Percentiles rank a stretch among this genome's conserved stretches.
phyloP scores from a whole-genome alignment of 2,888 invertebrate species.

The Limenitis arthemis region DNA sequence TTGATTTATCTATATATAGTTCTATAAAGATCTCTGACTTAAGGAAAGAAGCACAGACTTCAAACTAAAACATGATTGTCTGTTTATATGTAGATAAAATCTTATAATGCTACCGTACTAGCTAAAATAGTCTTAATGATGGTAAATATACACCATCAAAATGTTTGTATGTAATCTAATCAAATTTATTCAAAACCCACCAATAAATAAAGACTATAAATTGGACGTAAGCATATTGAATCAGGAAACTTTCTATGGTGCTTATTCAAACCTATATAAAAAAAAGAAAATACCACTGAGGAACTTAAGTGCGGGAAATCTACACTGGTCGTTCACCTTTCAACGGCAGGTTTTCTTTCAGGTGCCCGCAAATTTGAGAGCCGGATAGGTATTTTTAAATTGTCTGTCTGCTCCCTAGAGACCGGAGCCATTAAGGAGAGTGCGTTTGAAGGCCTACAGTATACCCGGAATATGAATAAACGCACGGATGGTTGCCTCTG shows the following conservation, averaged over 20 bases:
- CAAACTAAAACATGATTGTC: too few species aligned
- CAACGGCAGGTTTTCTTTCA: slow-evolving; percentile 28
- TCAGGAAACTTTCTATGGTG: slow-evolving; percentile 1
- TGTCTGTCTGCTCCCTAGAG: slow-evolving; percentile 32
- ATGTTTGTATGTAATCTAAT: too few species aligned
- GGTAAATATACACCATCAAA: too few species aligned
- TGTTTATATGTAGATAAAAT: too few species aligned
- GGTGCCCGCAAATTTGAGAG: slow-evolving; percentile 28
- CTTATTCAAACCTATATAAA: slow-evolving; percentile 4
- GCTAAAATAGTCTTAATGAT: too few species aligned
- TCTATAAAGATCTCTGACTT: too few species aligned
- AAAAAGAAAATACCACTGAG: slow-evolving; percentile 12
- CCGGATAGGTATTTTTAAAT: slow-evolving; percentile 32
- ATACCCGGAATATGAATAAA: slow-evolving; percentile 38
- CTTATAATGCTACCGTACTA: too few species aligned
- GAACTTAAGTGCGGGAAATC: slow-evolving; percentile 21
- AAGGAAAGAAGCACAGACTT: too few species aligned
- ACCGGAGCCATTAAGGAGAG: slow-evolving; percentile 38
- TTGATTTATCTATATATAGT: too few species aligned
- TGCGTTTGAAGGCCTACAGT: slow-evolving; percentile 34
- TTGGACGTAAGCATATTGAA: slow-evolving; percentile 7
- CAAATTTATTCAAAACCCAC: too few species aligned
- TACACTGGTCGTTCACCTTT: slow-evolving; percentile 27
- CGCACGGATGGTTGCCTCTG: slow-evolving; percentile 33
- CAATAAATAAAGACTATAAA: too few species aligned